These are phyloP conservation scores for Ophion ventricosus DNA, from an alignment of 2,888 invertebrate species.

Conservation along the genomic window DNA sequence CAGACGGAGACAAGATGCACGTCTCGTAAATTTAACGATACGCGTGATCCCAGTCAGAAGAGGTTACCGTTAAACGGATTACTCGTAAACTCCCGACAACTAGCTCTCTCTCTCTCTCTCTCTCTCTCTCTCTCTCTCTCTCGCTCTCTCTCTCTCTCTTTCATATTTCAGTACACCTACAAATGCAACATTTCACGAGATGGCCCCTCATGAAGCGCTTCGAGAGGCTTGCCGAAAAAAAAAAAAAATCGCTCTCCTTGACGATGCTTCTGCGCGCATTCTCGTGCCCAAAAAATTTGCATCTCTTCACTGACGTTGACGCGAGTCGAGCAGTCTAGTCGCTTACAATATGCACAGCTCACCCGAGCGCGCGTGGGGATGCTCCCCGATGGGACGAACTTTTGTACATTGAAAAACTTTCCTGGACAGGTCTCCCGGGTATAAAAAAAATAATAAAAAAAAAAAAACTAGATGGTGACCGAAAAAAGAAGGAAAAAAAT, in stretches of 20 bases:
- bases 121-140: constrained; percentile 63
- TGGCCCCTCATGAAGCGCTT: constrained; percentile 42
- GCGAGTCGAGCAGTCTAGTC: constrained; percentile 54
- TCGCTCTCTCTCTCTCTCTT: constrained; percentile 64
- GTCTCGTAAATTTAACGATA: constrained; percentile 57
- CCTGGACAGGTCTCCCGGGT: constrained; percentile 60
- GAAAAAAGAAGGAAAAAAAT: no score
- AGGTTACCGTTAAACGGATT: constrained; percentile 64
- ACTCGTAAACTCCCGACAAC: constrained; percentile 65
- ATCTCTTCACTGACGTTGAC: constrained; percentile 57
- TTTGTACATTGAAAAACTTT: constrained; percentile 77
- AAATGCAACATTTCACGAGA: constrained; percentile 72
- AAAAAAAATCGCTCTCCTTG: background rate
- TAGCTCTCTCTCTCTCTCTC: constrained; percentile 61
- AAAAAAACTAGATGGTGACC: constrained; percentile 37
- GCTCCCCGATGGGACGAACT: constrained; percentile 53
- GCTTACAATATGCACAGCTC: constrained; percentile 76
- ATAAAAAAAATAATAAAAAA: no score
- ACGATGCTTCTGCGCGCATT: constrained; percentile 28
- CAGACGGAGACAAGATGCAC: constrained; percentile 27
- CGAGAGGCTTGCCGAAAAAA: background rate
- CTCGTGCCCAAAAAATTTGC: constrained; percentile 45
- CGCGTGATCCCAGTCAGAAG: constrained; percentile 57
- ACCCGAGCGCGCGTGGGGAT: constrained; percentile 52
- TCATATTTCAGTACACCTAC: constrained; percentile 71